Conservation (phyloP, 1,140 invertebrate species). For the Lepidostoma basale region DNA sequence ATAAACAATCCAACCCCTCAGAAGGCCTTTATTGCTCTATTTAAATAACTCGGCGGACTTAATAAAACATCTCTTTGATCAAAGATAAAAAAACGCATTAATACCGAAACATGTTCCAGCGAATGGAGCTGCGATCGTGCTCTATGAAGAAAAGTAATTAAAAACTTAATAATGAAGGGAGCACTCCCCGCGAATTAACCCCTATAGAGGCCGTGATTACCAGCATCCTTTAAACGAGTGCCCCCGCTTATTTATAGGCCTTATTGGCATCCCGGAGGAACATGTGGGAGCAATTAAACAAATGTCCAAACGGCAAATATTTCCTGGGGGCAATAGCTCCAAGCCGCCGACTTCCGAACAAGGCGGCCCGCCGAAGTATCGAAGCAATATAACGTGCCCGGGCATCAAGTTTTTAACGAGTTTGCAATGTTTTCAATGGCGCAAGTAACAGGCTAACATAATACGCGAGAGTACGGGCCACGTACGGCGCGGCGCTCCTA, state of each 20-base stretch:
- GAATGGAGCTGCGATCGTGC: constrained; percentile 12
- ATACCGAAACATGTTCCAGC: constrained; percentile 15
- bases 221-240: constrained; percentile 25
- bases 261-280: constrained; percentile 22
- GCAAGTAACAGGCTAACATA: constrained; percentile 43
- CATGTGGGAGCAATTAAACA: constrained; percentile 37
- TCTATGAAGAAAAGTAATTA: constrained; percentile 30
- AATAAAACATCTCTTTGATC: neutral
- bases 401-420: constrained; percentile 47
- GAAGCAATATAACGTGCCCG: constrained; percentile 46
- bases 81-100: constrained; percentile 22
- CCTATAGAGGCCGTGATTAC: constrained; percentile 27
- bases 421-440: constrained; percentile 47
- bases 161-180: constrained; percentile 31
- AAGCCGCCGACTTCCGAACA: constrained; percentile 2
- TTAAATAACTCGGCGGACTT: neutral
- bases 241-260: constrained; percentile 28
- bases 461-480: constrained; percentile 40
- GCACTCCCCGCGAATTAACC: constrained; percentile 24
- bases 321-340: constrained; percentile 20
- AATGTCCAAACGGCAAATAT: constrained; percentile 41
- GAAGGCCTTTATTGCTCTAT: too few relatives aligned
- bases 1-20: too few relatives aligned
- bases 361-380: constrained; percentile 37
- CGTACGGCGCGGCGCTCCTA: constrained; percentile 15